Evolutionary conservation across 2,113 vertebrate genomes (phyloP), one percentile per base, ranked within the genome.

Genomic region (Neogale vison): DNA sequence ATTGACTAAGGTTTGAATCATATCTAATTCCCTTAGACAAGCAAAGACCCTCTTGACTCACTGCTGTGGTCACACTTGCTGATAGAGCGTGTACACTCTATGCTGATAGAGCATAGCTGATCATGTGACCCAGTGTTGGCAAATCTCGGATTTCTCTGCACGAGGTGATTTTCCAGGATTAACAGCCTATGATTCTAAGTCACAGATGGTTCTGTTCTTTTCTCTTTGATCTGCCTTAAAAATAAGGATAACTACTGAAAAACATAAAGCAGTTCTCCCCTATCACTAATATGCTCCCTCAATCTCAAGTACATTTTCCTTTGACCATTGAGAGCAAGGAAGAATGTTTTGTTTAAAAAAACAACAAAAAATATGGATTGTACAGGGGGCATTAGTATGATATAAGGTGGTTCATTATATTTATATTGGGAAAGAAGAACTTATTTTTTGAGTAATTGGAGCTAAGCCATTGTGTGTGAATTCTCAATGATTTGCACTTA

Each of bases 1-100:
- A 71, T 8, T 92, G 83, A 96, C 79, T 97, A 94, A 90, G 45
- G 63, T 94, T 96, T 98, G 57, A 97, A 96, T 97, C 92, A 93
- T 85, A 55, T 77, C 74, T 85, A 34, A 88, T 93, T 96, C 65
- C 76, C 92, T 85, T 95, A 90, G 92, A 83, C 72, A 95, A 65
- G 87, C 92, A 94, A 42, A 45, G 80, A 39, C 23, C 82, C 79
- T 67, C 45, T 85, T 98, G 95, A 98, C 95, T 98, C 92, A 97
- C 82, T 76, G 71, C 9, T 80, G 3, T n/a, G 69, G 82, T 96
- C 90, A 95, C 18, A 79, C 63, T 50, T 1, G n/a, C 97, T 74
- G 90, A 92, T 83, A 89, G 8, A 93, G 80, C 39, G 17, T 18
- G 52, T 18, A 55, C 17, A 55, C 52, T 55, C 52, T 55, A 50